Evolutionary conservation across 2,888 invertebrate genomes (phyloP).

Genomic region (Pristionchus arcanus): DNA sequence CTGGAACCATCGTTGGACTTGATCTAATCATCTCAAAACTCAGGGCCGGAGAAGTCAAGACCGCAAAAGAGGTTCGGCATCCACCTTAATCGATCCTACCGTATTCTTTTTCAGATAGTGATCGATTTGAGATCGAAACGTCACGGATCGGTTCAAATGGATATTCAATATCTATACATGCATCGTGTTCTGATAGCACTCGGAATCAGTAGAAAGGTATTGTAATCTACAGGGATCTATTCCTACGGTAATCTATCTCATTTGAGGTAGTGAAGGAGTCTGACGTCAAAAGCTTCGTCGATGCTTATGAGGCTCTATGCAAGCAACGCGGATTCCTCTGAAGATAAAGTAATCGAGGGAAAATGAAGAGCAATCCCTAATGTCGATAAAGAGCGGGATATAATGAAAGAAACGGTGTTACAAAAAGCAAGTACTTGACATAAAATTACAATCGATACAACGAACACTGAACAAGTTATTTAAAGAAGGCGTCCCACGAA

Average conservation of each 20-base stretch:
- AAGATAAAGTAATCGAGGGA: not conserved
- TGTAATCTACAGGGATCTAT: not conserved
- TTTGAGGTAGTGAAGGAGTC: constrained; percentile 40
- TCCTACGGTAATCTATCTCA: not conserved
- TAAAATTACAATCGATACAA: too few relatives aligned
- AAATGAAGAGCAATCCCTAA: not conserved
- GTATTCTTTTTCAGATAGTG: constrained; percentile 60
- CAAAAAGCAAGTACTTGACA: too few relatives aligned
- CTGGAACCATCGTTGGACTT: constrained; percentile 51
- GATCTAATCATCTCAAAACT: constrained; percentile 14
- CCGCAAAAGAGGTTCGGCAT: constrained; percentile 35
- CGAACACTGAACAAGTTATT: too few relatives aligned
- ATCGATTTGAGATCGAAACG: constrained; percentile 63
- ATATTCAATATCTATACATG: constrained; percentile 70
- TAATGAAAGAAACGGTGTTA: too few relatives aligned
- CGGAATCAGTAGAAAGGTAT: constrained; percentile 39
- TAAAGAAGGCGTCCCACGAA: too few relatives aligned
- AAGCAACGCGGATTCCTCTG: too few relatives aligned
- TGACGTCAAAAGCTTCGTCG: too few relatives aligned
- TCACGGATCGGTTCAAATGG: too few relatives aligned
- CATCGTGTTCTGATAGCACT: constrained; percentile 65
- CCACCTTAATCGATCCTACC: too few relatives aligned
- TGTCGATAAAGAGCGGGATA: constrained; percentile 30
- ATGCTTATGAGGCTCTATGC: too few relatives aligned
- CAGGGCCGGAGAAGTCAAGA: constrained; percentile 7